These are phyloP conservation scores for Amniataba percoides DNA, from an alignment of 2,797 vertebrate species.

Conservation along the genomic window DNA sequence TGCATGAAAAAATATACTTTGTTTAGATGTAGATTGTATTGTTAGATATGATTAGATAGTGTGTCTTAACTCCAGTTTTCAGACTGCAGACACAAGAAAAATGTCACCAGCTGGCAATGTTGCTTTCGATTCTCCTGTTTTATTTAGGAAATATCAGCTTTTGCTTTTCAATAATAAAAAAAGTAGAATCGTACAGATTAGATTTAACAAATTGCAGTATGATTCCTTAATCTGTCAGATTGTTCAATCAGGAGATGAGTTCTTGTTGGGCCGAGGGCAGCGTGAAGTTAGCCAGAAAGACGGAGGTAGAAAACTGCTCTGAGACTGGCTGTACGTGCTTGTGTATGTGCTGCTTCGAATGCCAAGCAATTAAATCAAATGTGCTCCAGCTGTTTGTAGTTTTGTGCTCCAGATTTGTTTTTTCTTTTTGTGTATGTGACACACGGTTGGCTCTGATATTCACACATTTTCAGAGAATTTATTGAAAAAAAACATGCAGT, in stretches of 20 bases:
- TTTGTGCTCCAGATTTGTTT: not conserved
- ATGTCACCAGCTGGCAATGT: not conserved
- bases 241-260: not conserved
- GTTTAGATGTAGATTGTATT: not conserved
- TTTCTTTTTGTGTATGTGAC: not conserved
- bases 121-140: slow-evolving; percentile 3
- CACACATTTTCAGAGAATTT: not conserved
- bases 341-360: not conserved
- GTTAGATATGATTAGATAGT: not conserved
- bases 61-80: not conserved
- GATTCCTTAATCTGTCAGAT: not conserved
- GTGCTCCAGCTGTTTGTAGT: not conserved
- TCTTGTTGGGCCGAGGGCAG: not conserved
- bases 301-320: not conserved
- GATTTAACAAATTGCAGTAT: not conserved
- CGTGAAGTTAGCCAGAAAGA: not conserved
- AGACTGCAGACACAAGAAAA: not conserved
- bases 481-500: not conserved
- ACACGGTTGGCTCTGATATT: not conserved
- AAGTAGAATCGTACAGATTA: not conserved
- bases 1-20: not conserved
- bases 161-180: not conserved
- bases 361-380: not conserved
- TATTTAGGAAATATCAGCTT: not conserved
- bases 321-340: not conserved